Conservation (phyloP, 2,797 vertebrate genomes). For the Arctocebus calabarensis region DNA sequence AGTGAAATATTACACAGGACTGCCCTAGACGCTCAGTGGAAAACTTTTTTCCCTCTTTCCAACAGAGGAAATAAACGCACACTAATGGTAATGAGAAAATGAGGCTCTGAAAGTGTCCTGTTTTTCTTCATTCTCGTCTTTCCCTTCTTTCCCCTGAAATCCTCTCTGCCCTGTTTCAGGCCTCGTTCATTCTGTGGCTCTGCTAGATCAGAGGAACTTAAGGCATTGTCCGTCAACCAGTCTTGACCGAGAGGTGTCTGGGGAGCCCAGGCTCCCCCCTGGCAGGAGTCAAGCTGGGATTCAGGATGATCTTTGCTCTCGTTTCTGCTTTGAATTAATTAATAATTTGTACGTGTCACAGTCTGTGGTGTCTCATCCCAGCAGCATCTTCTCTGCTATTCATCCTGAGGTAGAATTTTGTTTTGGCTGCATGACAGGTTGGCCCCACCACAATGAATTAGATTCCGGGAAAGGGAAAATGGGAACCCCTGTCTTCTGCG, state of each 20-base stretch:
- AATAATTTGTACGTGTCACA: not conserved
- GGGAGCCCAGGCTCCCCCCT: not conserved
- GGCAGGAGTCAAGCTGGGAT: not conserved
- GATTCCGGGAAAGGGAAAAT: conserved; percentile 23
- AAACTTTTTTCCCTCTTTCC: not conserved
- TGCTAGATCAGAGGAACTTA: not conserved
- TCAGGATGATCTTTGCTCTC: not conserved
- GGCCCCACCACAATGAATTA: not conserved
- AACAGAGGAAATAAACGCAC: conserved; percentile 33
- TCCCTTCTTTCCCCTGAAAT: not conserved
- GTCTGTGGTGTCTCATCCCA: not conserved
- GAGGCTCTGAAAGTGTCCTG: not conserved
- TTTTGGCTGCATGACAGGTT: not conserved
- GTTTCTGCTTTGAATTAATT: conserved; percentile 31
- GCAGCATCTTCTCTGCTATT: not conserved
- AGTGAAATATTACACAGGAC: conserved; percentile 25
- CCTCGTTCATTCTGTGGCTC: not conserved
- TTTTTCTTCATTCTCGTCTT: not conserved
- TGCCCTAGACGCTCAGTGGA: not conserved
- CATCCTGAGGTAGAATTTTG: not conserved
- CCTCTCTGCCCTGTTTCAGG: not conserved
- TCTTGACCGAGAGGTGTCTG: not conserved
- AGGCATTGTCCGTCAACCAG: not conserved
- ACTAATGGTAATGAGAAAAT: not conserved
- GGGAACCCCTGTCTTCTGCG: not conserved